Evolutionary conservation across 2,797 vertebrate species (phyloP).

Genomic region (Hippopotamyrus pictus): DNA sequence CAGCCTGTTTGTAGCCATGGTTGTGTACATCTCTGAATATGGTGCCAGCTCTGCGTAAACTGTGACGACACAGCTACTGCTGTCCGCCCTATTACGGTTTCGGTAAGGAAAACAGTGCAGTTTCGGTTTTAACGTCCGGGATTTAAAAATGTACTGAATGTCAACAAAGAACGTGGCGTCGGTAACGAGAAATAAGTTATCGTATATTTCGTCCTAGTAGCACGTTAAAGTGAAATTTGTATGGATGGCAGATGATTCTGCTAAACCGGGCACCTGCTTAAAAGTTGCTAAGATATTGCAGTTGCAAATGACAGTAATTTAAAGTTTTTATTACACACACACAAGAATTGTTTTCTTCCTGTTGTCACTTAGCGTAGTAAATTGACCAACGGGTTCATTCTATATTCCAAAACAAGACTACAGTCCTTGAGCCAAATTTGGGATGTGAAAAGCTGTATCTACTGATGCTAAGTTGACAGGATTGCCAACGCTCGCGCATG

Average conservation of each 20-base stretch:
- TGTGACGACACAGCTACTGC: not conserved
- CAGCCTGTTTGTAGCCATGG: not conserved
- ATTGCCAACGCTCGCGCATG: not conserved
- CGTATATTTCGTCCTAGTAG: not conserved
- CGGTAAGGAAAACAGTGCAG: not conserved
- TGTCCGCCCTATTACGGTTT: not conserved
- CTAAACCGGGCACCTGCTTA: not conserved
- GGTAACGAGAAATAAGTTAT: not conserved
- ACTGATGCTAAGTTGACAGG: not conserved
- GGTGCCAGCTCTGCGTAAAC: not conserved
- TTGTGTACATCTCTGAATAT: not conserved
- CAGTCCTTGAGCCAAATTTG: not conserved
- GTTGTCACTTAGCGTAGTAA: not conserved
- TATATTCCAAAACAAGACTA: not conserved
- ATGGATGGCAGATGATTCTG: not conserved
- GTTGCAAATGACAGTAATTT: not conserved
- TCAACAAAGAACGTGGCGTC: not conserved
- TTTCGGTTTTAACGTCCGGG: not conserved
- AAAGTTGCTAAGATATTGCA: not conserved
- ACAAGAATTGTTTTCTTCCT: not conserved
- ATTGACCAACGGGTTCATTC: not conserved
- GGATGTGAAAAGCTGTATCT: not conserved
- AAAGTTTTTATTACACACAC: not conserved
- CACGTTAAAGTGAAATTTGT: not conserved
- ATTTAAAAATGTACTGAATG: not conserved